A percentile compares a stretch with the other conserved stretches of the same genome.
These are phyloP conservation scores for Patella caerulea DNA, from an alignment of 2,888 invertebrate genomes.

Conservation along the genomic window DNA sequence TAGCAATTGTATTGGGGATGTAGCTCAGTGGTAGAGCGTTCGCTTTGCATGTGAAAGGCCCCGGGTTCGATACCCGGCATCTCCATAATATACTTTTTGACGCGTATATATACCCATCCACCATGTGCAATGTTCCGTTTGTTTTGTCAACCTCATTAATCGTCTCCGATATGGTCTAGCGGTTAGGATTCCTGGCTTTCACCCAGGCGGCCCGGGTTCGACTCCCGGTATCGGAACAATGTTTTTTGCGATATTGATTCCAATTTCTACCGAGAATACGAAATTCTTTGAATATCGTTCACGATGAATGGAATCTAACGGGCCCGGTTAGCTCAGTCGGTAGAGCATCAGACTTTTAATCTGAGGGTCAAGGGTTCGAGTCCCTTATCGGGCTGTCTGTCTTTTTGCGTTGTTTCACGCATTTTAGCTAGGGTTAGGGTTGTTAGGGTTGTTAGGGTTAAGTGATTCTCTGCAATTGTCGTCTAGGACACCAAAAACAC, in stretches of 20 bases:
- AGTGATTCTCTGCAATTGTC: too few relatives aligned
- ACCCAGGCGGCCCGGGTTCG: slow-evolving; percentile 13
- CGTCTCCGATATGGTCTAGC: slow-evolving; percentile 9
- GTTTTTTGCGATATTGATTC: not conserved
- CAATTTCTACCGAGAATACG: too few relatives aligned
- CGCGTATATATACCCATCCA: not conserved
- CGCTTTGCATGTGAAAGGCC: slow-evolving; percentile 50
- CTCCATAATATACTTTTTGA: slow-evolving; percentile 24
- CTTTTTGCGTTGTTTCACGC: too few relatives aligned
- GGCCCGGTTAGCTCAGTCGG: slow-evolving; percentile 22
- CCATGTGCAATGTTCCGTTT: too few relatives aligned
- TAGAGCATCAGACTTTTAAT: slow-evolving; percentile 26
- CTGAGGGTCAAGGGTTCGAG: slow-evolving; percentile 41
- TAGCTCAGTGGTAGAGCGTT: slow-evolving; percentile 31
- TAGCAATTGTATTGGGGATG: slow-evolving; percentile 4
- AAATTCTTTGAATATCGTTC: too few relatives aligned
- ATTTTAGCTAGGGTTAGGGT: too few relatives aligned
- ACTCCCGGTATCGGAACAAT: slow-evolving; percentile 8
- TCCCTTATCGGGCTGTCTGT: slow-evolving; percentile 27
- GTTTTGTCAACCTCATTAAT: not conserved
- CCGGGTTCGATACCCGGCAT: slow-evolving; percentile 48
- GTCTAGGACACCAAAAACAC: too few relatives aligned
- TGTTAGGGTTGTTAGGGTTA: too few relatives aligned
- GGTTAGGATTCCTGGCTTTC: slow-evolving; percentile 12
- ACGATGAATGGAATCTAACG: not conserved